These are phyloP conservation scores for Pomacea maculata DNA, from an alignment of 1,140 invertebrate species.

Conservation along the genomic window DNA sequence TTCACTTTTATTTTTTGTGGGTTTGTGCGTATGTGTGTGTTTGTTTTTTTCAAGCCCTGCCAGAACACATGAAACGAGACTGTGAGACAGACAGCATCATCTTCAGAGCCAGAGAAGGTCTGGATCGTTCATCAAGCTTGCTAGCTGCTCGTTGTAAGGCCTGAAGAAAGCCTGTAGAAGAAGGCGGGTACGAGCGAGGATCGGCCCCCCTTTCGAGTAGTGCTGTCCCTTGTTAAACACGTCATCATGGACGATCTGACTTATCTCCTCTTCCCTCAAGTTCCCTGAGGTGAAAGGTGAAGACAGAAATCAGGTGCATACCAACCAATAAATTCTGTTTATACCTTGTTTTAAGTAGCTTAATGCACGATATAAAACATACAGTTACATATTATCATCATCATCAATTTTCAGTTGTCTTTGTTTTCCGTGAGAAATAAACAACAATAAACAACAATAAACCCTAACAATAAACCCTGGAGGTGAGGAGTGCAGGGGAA, in stretches of 20 bases:
- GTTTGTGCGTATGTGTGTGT: too few species aligned
- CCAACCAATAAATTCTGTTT: neutral
- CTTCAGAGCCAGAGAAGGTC: neutral
- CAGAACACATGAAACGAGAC: too few species aligned
- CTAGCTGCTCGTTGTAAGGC: constrained; percentile 12
- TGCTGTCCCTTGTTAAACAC: constrained; percentile 5
- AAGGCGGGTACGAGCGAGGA: constrained; percentile 38
- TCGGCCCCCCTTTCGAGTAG: neutral
- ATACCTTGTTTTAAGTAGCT: too few species aligned
- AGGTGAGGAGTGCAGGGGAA: neutral
- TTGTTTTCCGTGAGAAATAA: neutral
- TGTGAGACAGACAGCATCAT: too few species aligned
- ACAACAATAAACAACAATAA: neutral
- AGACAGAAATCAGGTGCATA: neutral
- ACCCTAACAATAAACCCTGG: too few species aligned
- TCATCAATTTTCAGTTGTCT: too few species aligned
- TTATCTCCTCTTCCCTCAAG: neutral
- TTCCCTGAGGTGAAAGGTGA: neutral
- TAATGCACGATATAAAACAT: too few species aligned
- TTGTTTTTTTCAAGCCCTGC: too few species aligned
- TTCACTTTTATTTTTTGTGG: too few species aligned
- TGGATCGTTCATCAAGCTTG: neutral
- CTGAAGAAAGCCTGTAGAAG: constrained; percentile 3
- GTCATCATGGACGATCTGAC: neutral
- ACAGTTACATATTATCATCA: too few species aligned